Base-by-base conservation (phyloP, 2,888 invertebrate genomes). In the Nomada goodeniana region DNA sequence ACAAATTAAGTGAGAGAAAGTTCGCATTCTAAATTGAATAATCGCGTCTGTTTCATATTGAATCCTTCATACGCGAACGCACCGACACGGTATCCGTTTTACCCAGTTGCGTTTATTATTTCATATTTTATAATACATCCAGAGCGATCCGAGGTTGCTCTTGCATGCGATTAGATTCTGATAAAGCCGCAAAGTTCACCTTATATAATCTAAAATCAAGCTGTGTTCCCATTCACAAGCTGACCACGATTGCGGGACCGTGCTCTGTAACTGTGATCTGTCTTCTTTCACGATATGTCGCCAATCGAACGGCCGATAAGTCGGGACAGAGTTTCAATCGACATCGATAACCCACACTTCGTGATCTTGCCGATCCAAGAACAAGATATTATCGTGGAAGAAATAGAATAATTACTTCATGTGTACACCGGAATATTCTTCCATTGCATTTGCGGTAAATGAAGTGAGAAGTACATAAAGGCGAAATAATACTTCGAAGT, bases 191-290 rank as follows among this genome's bases (percentile, higher is more conserved):
- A 70, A 83, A 81, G 69, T 81, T 76, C 70, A 69, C 44, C 47
- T 83, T 83, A 83, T 70, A 76, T 83, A 76, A 83, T 76, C 57
- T 67, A 76, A 81, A 83, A 81, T 81, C 76, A 52, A 67, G 67
- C 63, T 70, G 69, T 79, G 59, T 29, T 73, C 73, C 73, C 69
- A 84, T 79, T 82, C 82, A 63, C 82, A 67, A 55, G 79, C 69
- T 73, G 82, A 73, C 77, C 82, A 71, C 82, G 64, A 70, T 47
- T 57, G 68, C 63, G 71, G 70, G 29, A 23, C 59, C 9, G 47
- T 61, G 70, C 59, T 59, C 75, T 78, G 82, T 77, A 82, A 84
- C 64, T 64, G 47, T 60, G 65, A 82, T 82, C 74, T 67, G 52
- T 76, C 79, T 69, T 81, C 76, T 53, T 82, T 74, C 63, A 55